A percentile compares a stretch with the other conserved stretches of the same genome.
These are phyloP conservation scores for Onychostruthus taczanowskii DNA, from an alignment of 2,113 vertebrate species.

Conservation along the genomic window DNA sequence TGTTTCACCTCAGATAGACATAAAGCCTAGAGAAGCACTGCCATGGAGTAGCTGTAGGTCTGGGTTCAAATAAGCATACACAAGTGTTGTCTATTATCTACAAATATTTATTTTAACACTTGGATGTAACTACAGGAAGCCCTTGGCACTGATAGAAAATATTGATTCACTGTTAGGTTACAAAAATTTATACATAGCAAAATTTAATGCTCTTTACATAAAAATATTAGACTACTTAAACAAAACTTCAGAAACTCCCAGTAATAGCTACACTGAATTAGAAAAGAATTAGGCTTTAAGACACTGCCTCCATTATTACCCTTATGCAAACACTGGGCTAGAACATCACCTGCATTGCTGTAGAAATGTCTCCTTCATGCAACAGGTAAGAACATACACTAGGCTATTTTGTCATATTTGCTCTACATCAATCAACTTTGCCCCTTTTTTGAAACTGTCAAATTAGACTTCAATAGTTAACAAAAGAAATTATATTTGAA, in stretches of 20 bases:
- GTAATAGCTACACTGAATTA: conserved; percentile 81
- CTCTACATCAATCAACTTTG: conserved; percentile 73
- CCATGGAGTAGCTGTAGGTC: conserved; percentile 26
- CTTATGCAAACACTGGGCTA: conserved; percentile 83
- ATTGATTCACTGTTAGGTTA: conserved; percentile 90
- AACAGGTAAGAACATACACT: conserved; percentile 86
- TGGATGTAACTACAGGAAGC: conserved; percentile 86
- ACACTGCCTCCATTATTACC: conserved; percentile 82
- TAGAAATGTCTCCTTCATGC: conserved; percentile 87
- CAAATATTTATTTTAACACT: conserved; percentile 86
- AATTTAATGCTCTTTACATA: conserved; percentile 94
- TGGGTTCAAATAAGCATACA: conserved; percentile 78
- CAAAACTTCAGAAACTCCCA: conserved; percentile 80
- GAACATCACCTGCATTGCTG: conserved; percentile 89
- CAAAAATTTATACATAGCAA: conserved; percentile 99
- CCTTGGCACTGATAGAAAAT: conserved; percentile 92
- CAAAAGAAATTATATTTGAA: conserved; percentile 39
- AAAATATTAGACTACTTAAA: conserved; percentile 87
- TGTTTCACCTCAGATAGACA: not conserved
- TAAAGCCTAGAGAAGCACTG: not conserved
- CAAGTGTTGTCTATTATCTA: conserved; percentile 80
- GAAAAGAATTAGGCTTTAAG: conserved; percentile 85
- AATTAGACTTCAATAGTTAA: conserved; percentile 71
- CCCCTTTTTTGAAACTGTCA: conserved; percentile 67
- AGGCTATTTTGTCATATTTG: conserved; percentile 80